A percentile compares a stretch with the other conserved stretches of the same genome.
These are phyloP conservation scores for Parasteatoda tepidariorum DNA, from an alignment of 1,140 invertebrate species.

Conservation along the genomic window DNA sequence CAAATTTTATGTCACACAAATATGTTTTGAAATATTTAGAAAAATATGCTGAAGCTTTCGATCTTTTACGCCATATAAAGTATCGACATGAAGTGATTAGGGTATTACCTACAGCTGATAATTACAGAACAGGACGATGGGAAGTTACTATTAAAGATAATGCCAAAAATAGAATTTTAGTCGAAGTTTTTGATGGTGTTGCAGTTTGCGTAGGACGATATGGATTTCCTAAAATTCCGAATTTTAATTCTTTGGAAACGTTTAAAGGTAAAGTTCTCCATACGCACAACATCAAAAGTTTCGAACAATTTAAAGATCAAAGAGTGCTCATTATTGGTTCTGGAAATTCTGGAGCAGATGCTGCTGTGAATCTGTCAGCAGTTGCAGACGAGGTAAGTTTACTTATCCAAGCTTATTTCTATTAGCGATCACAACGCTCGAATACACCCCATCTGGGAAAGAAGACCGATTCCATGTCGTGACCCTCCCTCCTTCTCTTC, in stretches of 20 bases:
- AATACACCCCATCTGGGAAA: no score
- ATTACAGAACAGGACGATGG: conserved; percentile 68
- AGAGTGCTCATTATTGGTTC: conserved; percentile 71
- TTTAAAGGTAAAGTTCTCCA: conserved; percentile 71
- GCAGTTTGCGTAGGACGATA: conserved; percentile 68
- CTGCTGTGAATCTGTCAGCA: conserved; percentile 72
- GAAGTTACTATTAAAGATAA: conserved; percentile 65
- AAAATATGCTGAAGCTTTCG: conserved; percentile 65
- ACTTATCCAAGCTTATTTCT: no score
- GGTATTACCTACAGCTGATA: conserved; percentile 65
- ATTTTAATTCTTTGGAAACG: conserved; percentile 64
- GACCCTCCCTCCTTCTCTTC: no score
- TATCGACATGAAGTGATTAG: conserved; percentile 58
- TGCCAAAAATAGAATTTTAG: conserved; percentile 35
- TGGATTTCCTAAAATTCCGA: conserved; percentile 40
- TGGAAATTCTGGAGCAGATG: conserved; percentile 73
- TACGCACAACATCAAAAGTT: conserved; percentile 68
- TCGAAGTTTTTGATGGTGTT: conserved; percentile 68
- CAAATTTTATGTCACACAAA: conserved; percentile 69
- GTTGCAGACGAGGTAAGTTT: conserved; percentile 69
- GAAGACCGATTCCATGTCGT: no score
- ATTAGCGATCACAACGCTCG: no score
- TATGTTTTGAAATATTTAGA: conserved; percentile 69
- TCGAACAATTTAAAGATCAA: conserved; percentile 67
- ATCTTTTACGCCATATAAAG: conserved; percentile 58